Evolutionary conservation across 2,888 invertebrate species (phyloP), one percentile per base, ranked within the genome.

Genomic region (Lamproptera curius): DNA sequence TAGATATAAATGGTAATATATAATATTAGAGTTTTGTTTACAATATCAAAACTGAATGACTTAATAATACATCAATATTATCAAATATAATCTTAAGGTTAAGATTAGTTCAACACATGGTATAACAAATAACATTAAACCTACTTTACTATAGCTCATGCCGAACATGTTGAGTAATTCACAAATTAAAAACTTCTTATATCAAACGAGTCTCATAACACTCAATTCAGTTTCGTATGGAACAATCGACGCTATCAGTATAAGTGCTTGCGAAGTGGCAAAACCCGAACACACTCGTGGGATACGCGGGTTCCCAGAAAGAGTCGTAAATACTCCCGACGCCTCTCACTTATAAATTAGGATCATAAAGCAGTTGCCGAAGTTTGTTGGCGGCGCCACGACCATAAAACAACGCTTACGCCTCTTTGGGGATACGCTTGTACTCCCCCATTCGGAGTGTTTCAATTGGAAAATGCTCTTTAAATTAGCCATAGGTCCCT

Each of bases 331-430:
- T 65, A 71, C 78, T 73, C 73, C 67, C 78, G 77, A 69, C 81
- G 73, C 76, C 78, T 81, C 81, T 84, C 80, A 85, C 86, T 87
- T 87, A 87, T 86, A 87, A 87, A 87, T 87, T 87, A 86, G 86
- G 81, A 82, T 82, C 86, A 87, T 87, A 87, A 87, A 87, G 78
- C 84, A 83, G 81, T 84, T 84, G 80, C 74, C 80, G 74, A 86
- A 87, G 76, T 87, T 87, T 82, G 84, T 77, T 80, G 76, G 81
- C 76, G 76, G 76, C 84, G 74, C 79, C 78, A 74, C 80, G 83
- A 72, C 73, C 84, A 78, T 87, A 87, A 87, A 87, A 83, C 77
- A 83, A 71, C 73, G 77, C 80, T 80, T 77, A 76, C 74, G 62
- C 63, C 72, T 66, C 73, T 52, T 62, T 65, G 73, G 73, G 77